These are phyloP conservation scores for Melanophora roralis DNA, from an alignment of 2,888 invertebrate species.

Conservation along the genomic window DNA sequence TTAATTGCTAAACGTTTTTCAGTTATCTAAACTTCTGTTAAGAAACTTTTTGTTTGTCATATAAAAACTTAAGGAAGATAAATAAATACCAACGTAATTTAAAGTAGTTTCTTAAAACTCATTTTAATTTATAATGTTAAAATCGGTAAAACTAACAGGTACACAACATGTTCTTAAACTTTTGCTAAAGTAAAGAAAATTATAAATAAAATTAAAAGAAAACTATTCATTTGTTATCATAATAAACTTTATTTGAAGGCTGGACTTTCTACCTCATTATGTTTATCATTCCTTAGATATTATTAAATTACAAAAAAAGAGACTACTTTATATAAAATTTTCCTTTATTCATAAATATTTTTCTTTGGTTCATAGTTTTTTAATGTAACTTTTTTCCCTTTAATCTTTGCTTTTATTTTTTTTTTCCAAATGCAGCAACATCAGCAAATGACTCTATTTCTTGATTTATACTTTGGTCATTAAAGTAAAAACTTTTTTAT, in stretches of 20 bases:
- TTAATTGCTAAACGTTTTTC: no score
- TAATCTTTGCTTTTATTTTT: not conserved
- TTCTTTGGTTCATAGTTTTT: slow-evolving; percentile 5
- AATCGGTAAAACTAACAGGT: no score
- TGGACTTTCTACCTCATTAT: not conserved
- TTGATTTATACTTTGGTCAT: slow-evolving; percentile 59
- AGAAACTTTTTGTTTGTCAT: no score
- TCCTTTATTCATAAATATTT: slow-evolving; percentile 32
- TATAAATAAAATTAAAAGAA: not conserved
- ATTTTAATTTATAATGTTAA: no score
- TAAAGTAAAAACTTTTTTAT: slow-evolving; percentile 38
- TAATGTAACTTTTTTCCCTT: not conserved
- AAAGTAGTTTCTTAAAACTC: no score
- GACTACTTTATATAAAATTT: no score
- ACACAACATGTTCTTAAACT: not conserved
- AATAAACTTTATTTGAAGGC: not conserved
- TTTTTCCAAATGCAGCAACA: not conserved
- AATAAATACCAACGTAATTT: no score
- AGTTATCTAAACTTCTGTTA: no score
- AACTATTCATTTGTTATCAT: slow-evolving; percentile 16
- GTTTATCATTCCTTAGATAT: no score
- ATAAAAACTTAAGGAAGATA: no score
- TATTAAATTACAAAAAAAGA: no score
- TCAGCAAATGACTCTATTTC: slow-evolving; percentile 41
- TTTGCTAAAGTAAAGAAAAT: not conserved